A percentile compares a stretch with the other conserved stretches of the same genome.
phyloP scores from a whole-genome alignment of 2,888 invertebrate genomes.

The Lysandra coridon region DNA sequence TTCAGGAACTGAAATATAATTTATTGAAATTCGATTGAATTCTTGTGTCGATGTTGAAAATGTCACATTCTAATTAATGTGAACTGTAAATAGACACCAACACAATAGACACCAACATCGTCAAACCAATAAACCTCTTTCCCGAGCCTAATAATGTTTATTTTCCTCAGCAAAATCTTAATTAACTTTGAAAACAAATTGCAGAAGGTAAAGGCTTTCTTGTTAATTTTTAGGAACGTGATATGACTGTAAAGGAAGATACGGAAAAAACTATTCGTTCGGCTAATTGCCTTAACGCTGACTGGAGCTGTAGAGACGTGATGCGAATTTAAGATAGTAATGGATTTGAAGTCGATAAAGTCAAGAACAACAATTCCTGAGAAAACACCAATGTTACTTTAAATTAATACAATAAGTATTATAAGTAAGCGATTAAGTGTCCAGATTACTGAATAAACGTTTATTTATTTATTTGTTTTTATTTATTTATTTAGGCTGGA shows the following conservation, averaged over 20 bases:
- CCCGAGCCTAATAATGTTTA: neutral
- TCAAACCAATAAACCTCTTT: neutral
- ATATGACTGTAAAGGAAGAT: conserved; percentile 43
- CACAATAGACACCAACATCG: neutral
- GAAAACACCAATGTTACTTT: neutral
- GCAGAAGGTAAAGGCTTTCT: conserved; percentile 27
- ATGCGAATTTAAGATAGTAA: conserved; percentile 38
- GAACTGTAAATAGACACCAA: neutral
- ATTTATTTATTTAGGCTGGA: no score
- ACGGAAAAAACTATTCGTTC: conserved; percentile 49
- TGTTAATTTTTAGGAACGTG: conserved; percentile 41
- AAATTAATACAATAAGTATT: neutral
- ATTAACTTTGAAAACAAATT: conserved; percentile 18
- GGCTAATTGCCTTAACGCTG: conserved; percentile 50
- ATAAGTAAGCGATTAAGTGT: no score
- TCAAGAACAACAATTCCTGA: conserved; percentile 12
- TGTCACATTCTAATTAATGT: neutral
- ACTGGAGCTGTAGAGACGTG: conserved; percentile 40
- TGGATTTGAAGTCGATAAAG: conserved; percentile 32
- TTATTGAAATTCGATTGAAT: neutral
- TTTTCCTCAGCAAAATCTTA: neutral
- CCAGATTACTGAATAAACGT: no score
- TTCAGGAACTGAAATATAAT: neutral
- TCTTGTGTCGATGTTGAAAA: no score
- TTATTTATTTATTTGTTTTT: no score